Evolutionary conservation across 2,888 invertebrate species (phyloP).

Genomic region (Erannis defoliaria): DNA sequence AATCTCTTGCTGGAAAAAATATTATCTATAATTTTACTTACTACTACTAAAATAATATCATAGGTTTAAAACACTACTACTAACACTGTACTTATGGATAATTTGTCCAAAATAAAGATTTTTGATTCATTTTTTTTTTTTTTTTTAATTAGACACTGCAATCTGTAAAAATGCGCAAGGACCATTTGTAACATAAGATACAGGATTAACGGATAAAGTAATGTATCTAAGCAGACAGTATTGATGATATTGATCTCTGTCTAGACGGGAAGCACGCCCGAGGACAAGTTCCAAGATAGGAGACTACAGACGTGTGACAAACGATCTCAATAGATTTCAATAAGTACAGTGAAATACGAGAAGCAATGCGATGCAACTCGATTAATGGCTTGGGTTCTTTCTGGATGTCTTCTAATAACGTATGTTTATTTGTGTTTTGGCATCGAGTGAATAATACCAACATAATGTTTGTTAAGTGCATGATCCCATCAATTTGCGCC

Average conservation of each 20-base stretch:
- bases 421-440: not conserved
- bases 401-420: not conserved
- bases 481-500: too few species aligned
- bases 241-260: conserved; percentile 41
- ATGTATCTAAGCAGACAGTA: conserved; percentile 18
- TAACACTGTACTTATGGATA: too few species aligned
- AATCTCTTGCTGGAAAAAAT: too few species aligned
- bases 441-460: too few species aligned
- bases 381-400: not conserved
- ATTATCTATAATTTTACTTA: too few species aligned
- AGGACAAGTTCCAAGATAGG: conserved; percentile 28
- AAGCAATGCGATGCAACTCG: not conserved
- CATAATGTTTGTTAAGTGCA: too few species aligned
- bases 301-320: conserved; percentile 22
- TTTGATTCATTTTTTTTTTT: too few species aligned
- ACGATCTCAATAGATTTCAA: conserved; percentile 21
- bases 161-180: too few species aligned
- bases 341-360: not conserved
- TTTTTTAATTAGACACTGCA: too few species aligned
- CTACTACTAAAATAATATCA: too few species aligned
- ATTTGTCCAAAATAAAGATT: too few species aligned
- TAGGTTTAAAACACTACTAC: too few species aligned
- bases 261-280: conserved; percentile 49
- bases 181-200: not conserved
- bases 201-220: conserved; percentile 9